Percentiles rank a stretch among this genome's conserved stretches.
These are phyloP conservation scores for Panurus biarmicus DNA, from an alignment of 2,113 vertebrate genomes.

Conservation along the genomic window DNA sequence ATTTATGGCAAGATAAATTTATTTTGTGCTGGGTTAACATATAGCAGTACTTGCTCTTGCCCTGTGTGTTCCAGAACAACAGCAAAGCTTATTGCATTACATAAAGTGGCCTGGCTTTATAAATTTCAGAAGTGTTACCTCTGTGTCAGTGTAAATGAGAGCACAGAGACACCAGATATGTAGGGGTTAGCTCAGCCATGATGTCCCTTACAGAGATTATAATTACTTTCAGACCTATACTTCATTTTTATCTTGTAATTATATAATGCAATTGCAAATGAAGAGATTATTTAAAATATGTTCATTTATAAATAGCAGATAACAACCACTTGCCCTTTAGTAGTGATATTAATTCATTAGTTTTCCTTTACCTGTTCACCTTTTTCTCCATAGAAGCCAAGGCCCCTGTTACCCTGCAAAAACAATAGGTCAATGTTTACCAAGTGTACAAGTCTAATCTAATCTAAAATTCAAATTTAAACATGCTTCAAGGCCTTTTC, in stretches of 20 bases:
- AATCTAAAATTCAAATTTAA: background rate
- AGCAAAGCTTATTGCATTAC: background rate
- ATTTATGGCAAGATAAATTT: background rate
- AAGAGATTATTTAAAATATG: background rate
- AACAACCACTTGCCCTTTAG: background rate
- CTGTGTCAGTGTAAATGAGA: background rate
- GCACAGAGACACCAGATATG: background rate
- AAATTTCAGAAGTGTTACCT: background rate
- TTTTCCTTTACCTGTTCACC: conserved; percentile 73
- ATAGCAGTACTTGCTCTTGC: background rate
- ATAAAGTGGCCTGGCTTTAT: background rate
- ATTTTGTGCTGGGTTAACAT: background rate
- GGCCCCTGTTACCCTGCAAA: conserved; percentile 74
- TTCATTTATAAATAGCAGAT: background rate
- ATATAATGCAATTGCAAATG: background rate
- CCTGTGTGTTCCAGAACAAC: background rate
- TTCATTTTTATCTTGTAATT: background rate
- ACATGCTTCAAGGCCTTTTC: background rate
- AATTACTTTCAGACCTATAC: background rate
- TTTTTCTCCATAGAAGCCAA: conserved; percentile 73
- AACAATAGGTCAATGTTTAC: background rate
- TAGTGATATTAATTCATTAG: background rate
- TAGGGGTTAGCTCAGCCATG: background rate
- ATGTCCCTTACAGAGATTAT: background rate
- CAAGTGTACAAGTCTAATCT: background rate